Base-by-base conservation (phyloP, 2,888 invertebrate genomes). In the Eristalis arbustorum region DNA sequence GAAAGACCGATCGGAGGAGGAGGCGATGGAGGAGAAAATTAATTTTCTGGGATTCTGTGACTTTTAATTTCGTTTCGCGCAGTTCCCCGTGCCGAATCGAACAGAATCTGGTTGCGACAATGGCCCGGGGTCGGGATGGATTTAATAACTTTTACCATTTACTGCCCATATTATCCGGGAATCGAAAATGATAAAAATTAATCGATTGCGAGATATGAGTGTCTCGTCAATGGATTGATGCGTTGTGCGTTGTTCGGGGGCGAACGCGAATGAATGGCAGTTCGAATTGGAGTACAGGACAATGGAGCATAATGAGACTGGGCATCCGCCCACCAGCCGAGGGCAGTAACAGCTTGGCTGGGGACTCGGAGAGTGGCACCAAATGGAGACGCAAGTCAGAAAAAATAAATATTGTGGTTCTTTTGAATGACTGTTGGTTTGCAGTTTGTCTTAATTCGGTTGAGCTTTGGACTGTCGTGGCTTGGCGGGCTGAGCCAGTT, bases 31-130 rank as follows among this genome's bases (percentile, higher is more conserved):
- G 8, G 31, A n/a, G 57, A 74, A 78, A 82, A 87, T 82, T 82
- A 78, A 78, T 87, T 87, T 82, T 87, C 78, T 78, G 62, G 64
- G 76, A 84, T 84, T 68, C 56, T 87, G 74, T 72, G 83, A 87
- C 87, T 87, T 85, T 81, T 83, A 83, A 85, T 85, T 77, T 77
- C 85, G 77, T 83, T 83, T 83, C 83, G 68, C 83, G 64, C 75
- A 79, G n/a, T 8, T 8, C 18, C 18, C 49, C 18, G 1, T 2
- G 31, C 57, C 77, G 82, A 81, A 85, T 81, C 71, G 79, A 83
- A 78, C 78, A 71, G 75, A 78, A 75, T 82, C 69, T 74, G 71
- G 71, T 59, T 76, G 72, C 57, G 59, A 49, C 67, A 78, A 75
- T 68, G 59, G 64, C 77, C 71, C 8, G 69, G 62, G 81, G 49